Conservation (phyloP, 1,140 invertebrate species). For the Drusus annulatus region DNA sequence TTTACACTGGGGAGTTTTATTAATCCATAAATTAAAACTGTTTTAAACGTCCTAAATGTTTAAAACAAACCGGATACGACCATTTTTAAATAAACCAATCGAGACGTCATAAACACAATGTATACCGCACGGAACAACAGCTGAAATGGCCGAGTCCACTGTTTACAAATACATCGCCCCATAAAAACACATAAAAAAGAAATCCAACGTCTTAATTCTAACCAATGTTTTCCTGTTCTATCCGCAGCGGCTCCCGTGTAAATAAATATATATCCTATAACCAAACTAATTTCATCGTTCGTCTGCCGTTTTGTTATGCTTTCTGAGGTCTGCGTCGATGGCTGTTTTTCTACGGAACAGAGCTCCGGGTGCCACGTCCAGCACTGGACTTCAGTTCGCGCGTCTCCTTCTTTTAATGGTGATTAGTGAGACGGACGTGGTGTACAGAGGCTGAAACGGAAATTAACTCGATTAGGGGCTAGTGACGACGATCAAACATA, state of each 20-base stretch:
- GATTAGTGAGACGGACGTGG: neutral
- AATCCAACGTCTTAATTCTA: constrained; percentile 41
- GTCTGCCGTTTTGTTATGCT: constrained; percentile 47
- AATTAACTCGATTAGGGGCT: neutral
- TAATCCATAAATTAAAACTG: constrained; percentile 42
- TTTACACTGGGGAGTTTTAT: constrained; percentile 19
- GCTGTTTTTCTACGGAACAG: neutral
- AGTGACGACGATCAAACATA: neutral
- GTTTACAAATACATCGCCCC: constrained; percentile 18
- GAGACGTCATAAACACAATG: constrained; percentile 36
- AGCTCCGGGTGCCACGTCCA: neutral
- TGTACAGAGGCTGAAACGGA: neutral
- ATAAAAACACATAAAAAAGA: constrained; percentile 31
- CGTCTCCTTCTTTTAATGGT: neutral
- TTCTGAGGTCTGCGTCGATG: neutral
- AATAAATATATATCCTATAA: constrained; percentile 52
- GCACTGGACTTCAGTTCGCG: neutral
- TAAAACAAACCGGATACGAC: constrained; percentile 35
- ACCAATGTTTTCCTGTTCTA: constrained; percentile 35
- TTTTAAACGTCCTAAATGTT: constrained; percentile 9
- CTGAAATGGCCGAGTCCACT: constrained; percentile 17
- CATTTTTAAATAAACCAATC: constrained; percentile 45
- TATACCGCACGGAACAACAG: constrained; percentile 1
- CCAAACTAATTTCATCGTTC: constrained; percentile 54
- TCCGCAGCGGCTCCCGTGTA: constrained; percentile 35